phyloP scores from a whole-genome alignment of 2,113 vertebrate genomes.

The Lophura nycthemera region DNA sequence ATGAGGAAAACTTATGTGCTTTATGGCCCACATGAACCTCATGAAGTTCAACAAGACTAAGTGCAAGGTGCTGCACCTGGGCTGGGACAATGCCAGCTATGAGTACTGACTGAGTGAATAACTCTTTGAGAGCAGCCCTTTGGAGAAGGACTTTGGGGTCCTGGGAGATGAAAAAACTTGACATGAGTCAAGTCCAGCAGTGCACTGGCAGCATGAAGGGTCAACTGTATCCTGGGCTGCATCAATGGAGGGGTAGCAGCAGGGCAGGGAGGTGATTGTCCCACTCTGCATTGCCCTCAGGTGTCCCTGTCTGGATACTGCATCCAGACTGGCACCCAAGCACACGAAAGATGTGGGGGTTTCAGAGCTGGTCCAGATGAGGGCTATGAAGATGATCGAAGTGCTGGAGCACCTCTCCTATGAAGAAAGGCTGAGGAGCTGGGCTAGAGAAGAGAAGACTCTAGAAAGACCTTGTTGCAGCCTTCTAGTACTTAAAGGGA shows the following conservation, averaged over 20 bases:
- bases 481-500: neutral
- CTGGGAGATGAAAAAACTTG: neutral
- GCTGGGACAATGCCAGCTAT: neutral
- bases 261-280: neutral
- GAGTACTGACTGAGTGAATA: neutral
- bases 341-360: neutral
- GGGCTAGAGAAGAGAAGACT: neutral
- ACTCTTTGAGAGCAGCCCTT: neutral
- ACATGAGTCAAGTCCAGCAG: neutral
- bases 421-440: neutral
- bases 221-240: neutral
- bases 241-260: neutral
- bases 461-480: neutral
- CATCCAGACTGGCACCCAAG: neutral
- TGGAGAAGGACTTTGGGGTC: neutral
- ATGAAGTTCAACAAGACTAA: neutral
- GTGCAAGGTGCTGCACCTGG: neutral
- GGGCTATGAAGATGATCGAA: neutral
- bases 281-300: neutral
- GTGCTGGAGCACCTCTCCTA: neutral
- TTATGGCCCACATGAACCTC: neutral
- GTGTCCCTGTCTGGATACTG: neutral
- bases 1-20: neutral
- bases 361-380: neutral
- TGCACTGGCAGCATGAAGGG: neutral